A percentile compares a stretch with the other conserved stretches of the same genome.
Evolutionary conservation across 2,888 invertebrate species (phyloP).

Genomic region (Andrena bucephala): DNA sequence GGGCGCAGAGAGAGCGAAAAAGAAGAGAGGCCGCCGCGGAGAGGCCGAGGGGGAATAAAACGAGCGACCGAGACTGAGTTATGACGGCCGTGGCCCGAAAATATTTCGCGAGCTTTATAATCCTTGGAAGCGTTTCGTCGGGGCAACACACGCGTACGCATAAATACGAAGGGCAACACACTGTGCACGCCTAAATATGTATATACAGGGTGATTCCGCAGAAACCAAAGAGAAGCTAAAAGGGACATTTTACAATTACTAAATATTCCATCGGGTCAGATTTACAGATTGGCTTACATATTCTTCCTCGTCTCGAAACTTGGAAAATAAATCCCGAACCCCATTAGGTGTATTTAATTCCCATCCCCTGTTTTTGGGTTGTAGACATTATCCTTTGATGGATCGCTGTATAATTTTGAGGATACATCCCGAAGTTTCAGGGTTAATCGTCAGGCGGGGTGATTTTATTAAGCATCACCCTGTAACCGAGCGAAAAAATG

Average conservation of each 20-base stretch:
- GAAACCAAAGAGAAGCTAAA: neutral
- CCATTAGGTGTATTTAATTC: no score
- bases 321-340: no score
- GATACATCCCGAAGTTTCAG: neutral
- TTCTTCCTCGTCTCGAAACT: no score
- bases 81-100: constrained; percentile 79
- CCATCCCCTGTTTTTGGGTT: neutral
- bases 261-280: no score
- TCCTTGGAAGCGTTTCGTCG: constrained; percentile 72
- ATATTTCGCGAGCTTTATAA: constrained; percentile 80
- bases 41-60: constrained; percentile 58
- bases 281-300: no score
- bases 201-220: constrained; percentile 7
- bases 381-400: neutral
- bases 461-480: constrained; percentile 4
- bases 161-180: constrained; percentile 61
- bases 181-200: constrained; percentile 47
- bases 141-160: constrained; percentile 59
- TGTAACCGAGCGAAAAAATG: constrained; percentile 53
- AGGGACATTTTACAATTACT: no score
- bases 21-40: constrained; percentile 6
- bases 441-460: neutral
- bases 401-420: neutral
- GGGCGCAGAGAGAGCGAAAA: constrained; percentile 20
- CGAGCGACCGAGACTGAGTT: constrained; percentile 74